Evolutionary conservation across 2,888 invertebrate species (phyloP).

Genomic region (Peribatodes rhomboidaria): DNA sequence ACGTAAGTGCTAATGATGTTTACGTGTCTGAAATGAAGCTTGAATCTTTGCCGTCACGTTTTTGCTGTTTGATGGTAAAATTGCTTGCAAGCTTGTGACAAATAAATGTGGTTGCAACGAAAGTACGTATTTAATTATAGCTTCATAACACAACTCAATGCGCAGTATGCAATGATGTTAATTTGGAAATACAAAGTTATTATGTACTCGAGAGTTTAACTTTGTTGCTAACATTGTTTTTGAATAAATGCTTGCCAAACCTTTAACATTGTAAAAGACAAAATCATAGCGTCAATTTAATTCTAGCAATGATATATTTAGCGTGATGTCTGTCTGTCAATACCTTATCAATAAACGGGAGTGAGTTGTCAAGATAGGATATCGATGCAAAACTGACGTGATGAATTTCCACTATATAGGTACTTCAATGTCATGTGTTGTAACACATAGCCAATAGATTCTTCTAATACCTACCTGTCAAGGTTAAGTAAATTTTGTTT

Average conservation of each 20-base stretch:
- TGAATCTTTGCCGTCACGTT: constrained; percentile 40
- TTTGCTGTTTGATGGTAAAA: constrained; percentile 39
- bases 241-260: constrained; percentile 2
- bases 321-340: constrained; percentile 20
- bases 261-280: constrained; percentile 5
- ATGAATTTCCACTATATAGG: constrained; percentile 17
- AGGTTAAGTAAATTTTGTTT: constrained; percentile 26
- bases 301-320: constrained; percentile 2
- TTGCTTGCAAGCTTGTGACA: constrained; percentile 29
- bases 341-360: constrained; percentile 29
- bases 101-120: constrained; percentile 17
- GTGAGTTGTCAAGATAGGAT: constrained; percentile 32
- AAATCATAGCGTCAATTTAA: background rate
- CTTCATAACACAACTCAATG: constrained; percentile 5
- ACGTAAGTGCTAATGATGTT: constrained; percentile 22
- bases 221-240: background rate
- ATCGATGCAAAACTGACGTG: constrained; percentile 33
- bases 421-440: constrained; percentile 39
- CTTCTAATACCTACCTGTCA: constrained; percentile 17
- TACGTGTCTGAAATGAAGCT: constrained; percentile 9
- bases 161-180: background rate
- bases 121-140: constrained; percentile 7
- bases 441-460: constrained; percentile 29
- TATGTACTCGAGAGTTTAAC: too few species aligned
- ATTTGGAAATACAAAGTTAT: constrained; percentile 5